Conservation (phyloP, 2,797 vertebrate species). For the Tiaroga cobitis region DNA sequence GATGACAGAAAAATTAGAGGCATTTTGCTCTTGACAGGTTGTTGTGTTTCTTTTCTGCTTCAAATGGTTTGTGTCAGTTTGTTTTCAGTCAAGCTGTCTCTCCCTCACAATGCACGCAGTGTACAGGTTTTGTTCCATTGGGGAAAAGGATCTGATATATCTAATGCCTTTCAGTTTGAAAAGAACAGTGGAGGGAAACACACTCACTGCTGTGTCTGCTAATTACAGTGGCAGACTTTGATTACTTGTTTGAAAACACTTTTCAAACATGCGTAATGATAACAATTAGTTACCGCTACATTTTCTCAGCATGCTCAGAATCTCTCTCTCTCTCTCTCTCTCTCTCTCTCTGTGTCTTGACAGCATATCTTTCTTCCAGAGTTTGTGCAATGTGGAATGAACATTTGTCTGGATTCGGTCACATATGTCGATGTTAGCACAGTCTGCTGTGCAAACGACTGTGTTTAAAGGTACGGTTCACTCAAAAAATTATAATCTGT, state of each 20-base stretch:
- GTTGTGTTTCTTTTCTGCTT: conserved; percentile 81
- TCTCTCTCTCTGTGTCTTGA: conserved; percentile 24
- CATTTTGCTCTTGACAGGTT: conserved; percentile 83
- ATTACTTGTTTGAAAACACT: conserved; percentile 86
- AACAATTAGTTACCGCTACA: conserved; percentile 77
- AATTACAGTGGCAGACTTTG: conserved; percentile 81
- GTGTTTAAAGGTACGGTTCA: conserved; percentile 7
- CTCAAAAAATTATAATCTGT: conserved; percentile 3
- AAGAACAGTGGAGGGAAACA: conserved; percentile 67
- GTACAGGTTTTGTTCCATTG: conserved; percentile 64
- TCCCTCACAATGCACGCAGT: conserved; percentile 67
- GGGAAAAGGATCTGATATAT: conserved; percentile 79
- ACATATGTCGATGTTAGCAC: conserved; percentile 37
- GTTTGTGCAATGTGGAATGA: conserved; percentile 31
- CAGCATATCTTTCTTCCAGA: conserved; percentile 43
- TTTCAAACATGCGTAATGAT: conserved; percentile 80
- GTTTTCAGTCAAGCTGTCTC: conserved; percentile 84
- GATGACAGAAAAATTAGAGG: conserved; percentile 88
- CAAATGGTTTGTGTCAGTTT: conserved; percentile 83
- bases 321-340: not conserved
- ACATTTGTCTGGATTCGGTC: conserved; percentile 43
- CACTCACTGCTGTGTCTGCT: conserved; percentile 75
- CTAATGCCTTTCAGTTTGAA: conserved; percentile 66
- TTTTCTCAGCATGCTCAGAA: conserved; percentile 56
- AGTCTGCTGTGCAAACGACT: conserved; percentile 37